Evolutionary conservation across 2,888 invertebrate genomes (phyloP), one percentile per base, ranked within the genome.

Genomic region (Sylvicola cinctus): DNA sequence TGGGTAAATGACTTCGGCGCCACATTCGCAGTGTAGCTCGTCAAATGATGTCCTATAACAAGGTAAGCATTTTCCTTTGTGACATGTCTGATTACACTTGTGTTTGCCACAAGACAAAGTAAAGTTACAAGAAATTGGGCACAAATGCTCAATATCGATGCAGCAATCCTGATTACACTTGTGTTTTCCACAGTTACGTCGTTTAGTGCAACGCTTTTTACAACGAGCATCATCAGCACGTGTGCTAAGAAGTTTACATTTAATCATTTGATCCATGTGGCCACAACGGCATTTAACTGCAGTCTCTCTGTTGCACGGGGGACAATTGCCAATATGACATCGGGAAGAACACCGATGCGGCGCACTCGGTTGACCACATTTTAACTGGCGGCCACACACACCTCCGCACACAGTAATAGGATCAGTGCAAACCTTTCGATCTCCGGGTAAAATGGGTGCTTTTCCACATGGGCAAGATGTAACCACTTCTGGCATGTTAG

Each of bases 141-240:
- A 96, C 41, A 76, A 65, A 55, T 96, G 96, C 38, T 85, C 79
- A 11, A 70, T 60, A 39, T 79, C 78, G 43, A 81, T 77, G 59
- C 95, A 96, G 55, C 96, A 96, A 29, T 68, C 61, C 42, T 78
- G 74, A 46, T 80, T 79, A 60, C 96, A 96, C 46, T 84, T 85
- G 58, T 91, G 90, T 16, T 81, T 80, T 0, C 80, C 81, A 51
- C 87, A 87, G 10, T 72, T 72, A 37, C 83, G 65, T 52, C 80
- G 78, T 64, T 88, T 90, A 35, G 75, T 79, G 52, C 96, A 96
- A 45, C 81, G 78, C 48, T 79, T 84, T 49, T 87, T 79, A 55
- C 96, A 96, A 17, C 75, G 62, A 2, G 79, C 74, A 47, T 78
- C 79, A 47, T 75, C 74, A 31, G 70, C 66, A 48, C 73, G 68